phyloP scores from a whole-genome alignment of 2,113 vertebrate genomes.

The Bambusicola thoracicus region DNA sequence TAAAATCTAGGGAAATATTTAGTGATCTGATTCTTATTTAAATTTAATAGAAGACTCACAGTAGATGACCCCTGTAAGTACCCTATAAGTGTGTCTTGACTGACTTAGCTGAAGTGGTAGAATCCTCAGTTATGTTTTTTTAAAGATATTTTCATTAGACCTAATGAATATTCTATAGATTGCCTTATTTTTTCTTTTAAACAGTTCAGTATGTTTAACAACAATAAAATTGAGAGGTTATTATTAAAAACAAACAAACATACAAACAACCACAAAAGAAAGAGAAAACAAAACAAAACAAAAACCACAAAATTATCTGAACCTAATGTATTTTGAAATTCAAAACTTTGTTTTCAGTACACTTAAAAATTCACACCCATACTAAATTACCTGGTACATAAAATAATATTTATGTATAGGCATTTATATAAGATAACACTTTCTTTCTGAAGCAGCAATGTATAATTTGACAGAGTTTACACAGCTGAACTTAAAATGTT shows the following conservation, averaged over 20 bases:
- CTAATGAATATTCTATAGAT: not conserved
- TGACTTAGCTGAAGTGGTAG: not conserved
- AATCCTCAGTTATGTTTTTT: not conserved
- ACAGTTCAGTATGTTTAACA: not conserved
- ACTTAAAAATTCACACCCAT: not conserved
- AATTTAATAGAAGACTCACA: not conserved
- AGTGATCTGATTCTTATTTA: not conserved
- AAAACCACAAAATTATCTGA: not conserved
- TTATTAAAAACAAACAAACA: not conserved
- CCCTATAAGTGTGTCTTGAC: not conserved
- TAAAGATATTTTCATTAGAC: not conserved
- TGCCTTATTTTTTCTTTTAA: not conserved
- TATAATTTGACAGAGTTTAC: not conserved
- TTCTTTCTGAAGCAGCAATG: not conserved
- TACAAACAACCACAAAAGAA: not conserved
- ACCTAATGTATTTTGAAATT: not conserved
- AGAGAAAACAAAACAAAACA: not conserved
- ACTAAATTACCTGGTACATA: not conserved
- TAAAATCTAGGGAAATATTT: not conserved
- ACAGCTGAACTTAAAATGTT: not conserved
- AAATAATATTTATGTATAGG: not conserved
- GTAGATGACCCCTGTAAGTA: fast-evolving
- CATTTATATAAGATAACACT: not conserved
- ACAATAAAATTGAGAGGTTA: not conserved
- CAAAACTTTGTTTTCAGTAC: not conserved